Evolutionary conservation across 2,888 invertebrate genomes (phyloP).

Genomic region (Thelaira solivaga): DNA sequence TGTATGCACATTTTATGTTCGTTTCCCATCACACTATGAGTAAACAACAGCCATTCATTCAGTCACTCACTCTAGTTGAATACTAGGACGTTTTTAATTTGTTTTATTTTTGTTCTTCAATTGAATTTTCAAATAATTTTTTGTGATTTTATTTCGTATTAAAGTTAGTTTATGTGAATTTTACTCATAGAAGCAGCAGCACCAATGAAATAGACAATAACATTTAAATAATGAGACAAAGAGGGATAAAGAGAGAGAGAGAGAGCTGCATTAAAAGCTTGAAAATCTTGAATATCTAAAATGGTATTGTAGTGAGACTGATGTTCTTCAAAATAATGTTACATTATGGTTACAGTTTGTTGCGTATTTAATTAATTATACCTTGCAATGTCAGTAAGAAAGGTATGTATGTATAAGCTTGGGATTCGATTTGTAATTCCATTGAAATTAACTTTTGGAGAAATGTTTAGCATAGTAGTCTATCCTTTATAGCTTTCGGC

Average conservation of each 20-base stretch:
- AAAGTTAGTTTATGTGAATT: conserved; percentile 9
- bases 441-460: no score
- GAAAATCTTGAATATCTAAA: no score
- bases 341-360: conserved; percentile 45
- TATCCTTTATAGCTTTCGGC: no score
- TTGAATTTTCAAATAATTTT: conserved; percentile 37
- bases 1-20: conserved; percentile 42
- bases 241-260: not conserved
- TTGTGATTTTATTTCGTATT: conserved; percentile 26
- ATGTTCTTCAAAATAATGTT: conserved; percentile 38
- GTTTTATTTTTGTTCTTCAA: not conserved
- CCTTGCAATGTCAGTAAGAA: no score
- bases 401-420: no score
- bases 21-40: conserved; percentile 25
- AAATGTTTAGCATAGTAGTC: no score
- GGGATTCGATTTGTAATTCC: no score
- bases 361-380: conserved; percentile 61
- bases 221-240: not conserved
- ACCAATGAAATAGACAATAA: not conserved
- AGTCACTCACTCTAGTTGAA: no score
- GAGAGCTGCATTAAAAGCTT: no score
- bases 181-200: conserved; percentile 9
- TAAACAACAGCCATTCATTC: not conserved
- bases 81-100: not conserved
- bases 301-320: conserved; percentile 3